Percentiles rank a stretch among this genome's conserved stretches.
Conservation (phyloP, 1,140 invertebrate species). For the Centruroides vittatus region DNA sequence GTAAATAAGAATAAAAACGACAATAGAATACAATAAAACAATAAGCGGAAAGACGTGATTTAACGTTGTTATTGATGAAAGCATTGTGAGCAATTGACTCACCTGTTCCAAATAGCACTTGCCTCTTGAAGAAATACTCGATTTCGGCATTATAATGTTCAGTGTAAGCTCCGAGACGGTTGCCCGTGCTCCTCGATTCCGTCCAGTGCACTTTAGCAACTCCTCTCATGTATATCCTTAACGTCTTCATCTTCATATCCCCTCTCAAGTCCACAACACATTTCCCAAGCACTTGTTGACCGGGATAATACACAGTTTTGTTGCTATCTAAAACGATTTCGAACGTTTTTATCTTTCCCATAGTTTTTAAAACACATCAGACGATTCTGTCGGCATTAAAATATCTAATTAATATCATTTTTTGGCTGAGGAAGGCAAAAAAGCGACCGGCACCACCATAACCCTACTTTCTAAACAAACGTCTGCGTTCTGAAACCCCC, state of each 20-base stretch:
- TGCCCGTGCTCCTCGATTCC: slow-evolving; percentile 34
- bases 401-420: no score
- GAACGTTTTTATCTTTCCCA: slow-evolving; percentile 36
- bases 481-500: no score
- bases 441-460: no score
- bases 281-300: slow-evolving; percentile 31
- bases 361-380: slow-evolving; percentile 10
- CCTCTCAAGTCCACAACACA: slow-evolving; percentile 35
- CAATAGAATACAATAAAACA: no score
- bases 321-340: slow-evolving; percentile 32
- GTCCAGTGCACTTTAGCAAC: slow-evolving; percentile 38
- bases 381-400: no score
- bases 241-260: slow-evolving; percentile 33
- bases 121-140: slow-evolving; percentile 35
- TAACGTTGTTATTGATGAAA: no score
- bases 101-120: slow-evolving; percentile 35
- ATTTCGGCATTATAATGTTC: slow-evolving; percentile 38
- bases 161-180: slow-evolving; percentile 35
- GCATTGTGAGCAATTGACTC: not conserved
- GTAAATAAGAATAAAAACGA: no score
- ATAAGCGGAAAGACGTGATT: no score
- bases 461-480: no score
- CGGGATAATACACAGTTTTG: slow-evolving; percentile 34
- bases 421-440: no score
- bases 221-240: slow-evolving; percentile 34